These are phyloP conservation scores for Pardalotus punctatus DNA, from an alignment of 2,113 vertebrate genomes.

Conservation along the genomic window DNA sequence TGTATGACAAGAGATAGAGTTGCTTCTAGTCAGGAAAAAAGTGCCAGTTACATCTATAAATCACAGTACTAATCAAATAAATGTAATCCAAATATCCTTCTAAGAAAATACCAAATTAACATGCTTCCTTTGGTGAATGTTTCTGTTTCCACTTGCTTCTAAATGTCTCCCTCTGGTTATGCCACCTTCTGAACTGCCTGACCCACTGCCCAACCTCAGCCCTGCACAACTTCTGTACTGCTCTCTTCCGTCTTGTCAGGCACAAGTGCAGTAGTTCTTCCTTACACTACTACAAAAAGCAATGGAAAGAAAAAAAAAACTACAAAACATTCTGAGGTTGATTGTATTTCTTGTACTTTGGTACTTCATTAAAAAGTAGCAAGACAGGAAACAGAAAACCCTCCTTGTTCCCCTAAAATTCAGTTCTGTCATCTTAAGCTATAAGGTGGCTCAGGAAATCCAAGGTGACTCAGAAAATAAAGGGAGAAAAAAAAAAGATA, in stretches of 20 bases:
- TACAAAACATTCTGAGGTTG: not conserved
- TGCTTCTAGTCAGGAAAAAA: not conserved
- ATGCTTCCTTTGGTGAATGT: not conserved
- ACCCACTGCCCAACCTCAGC: not conserved
- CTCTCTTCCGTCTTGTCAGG: not conserved
- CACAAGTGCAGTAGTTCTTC: not conserved
- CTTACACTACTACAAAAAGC: not conserved
- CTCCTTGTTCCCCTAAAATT: not conserved
- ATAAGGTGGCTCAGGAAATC: not conserved
- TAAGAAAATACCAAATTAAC: not conserved
- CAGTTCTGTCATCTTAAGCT: not conserved
- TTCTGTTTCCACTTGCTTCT: not conserved
- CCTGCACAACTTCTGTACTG: not conserved
- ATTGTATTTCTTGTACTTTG: not conserved
- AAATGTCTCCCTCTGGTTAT: not conserved
- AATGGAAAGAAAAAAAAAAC: not conserved
- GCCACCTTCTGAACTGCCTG: not conserved
- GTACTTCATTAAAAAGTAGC: not conserved
- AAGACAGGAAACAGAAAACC: not conserved
- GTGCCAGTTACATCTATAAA: not conserved
- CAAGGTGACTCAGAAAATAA: not conserved
- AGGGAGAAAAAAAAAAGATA: not conserved
- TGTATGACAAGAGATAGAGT: not conserved
- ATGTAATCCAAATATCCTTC: not conserved
- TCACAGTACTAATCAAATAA: not conserved